Evolutionary conservation across 1,140 invertebrate species (phyloP).

Genomic region (Papilio helenus): DNA sequence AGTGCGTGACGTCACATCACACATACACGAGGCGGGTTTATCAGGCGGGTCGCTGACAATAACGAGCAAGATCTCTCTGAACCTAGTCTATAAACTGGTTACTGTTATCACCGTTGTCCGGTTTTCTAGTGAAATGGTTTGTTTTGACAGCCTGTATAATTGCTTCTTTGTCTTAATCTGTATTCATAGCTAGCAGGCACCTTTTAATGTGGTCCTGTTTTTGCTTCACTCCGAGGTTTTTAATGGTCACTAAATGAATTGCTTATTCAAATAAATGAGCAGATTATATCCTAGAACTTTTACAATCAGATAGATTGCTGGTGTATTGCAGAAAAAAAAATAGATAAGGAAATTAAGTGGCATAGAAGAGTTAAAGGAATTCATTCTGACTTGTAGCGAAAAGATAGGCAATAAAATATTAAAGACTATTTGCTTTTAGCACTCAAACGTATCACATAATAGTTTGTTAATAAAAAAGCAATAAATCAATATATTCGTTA

Average conservation of each 20-base stretch:
- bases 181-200: background rate
- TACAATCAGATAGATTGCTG: too few relatives aligned
- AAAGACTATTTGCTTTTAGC: background rate
- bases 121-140: constrained; percentile 21
- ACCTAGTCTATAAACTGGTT: constrained; percentile 14
- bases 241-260: too few relatives aligned
- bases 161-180: background rate
- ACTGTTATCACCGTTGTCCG: constrained; percentile 12
- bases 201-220: too few relatives aligned
- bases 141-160: background rate
- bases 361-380: too few relatives aligned
- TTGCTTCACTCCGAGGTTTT: too few relatives aligned
- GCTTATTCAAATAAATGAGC: too few relatives aligned
- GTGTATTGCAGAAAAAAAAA: too few relatives aligned
- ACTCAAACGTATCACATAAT: background rate
- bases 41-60: constrained; percentile 29
- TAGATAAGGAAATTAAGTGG: too few relatives aligned
- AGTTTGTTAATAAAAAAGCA: constrained; percentile 2
- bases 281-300: too few relatives aligned
- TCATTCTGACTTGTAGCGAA: too few relatives aligned
- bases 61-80: constrained; percentile 10
- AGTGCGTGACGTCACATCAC: background rate
- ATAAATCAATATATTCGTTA: constrained; percentile 4
- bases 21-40: constrained; percentile 27
- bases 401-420: background rate